Evolutionary conservation across 2,888 invertebrate genomes (phyloP).

Genomic region (Papilio elwesi): DNA sequence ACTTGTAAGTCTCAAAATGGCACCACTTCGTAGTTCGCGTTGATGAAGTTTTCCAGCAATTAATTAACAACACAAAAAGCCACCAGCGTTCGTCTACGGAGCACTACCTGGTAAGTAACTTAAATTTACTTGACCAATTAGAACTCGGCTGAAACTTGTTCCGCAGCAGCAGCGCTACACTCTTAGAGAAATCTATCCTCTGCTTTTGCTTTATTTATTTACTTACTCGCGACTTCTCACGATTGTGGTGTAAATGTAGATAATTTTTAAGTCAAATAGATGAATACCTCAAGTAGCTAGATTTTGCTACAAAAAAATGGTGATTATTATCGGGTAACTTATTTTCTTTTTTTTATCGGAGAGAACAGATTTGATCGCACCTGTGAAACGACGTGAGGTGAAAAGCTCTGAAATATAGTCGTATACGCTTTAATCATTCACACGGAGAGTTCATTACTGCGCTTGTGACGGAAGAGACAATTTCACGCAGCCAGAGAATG

Average conservation of each 20-base stretch:
- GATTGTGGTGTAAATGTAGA: not conserved
- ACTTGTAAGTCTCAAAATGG: not conserved
- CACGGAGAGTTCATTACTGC: constrained; percentile 32
- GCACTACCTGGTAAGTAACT: constrained; percentile 13
- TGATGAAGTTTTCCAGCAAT: constrained; percentile 11
- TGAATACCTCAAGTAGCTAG: not conserved
- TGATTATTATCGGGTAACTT: too few species aligned
- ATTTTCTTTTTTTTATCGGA: too few species aligned
- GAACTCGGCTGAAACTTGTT: constrained; percentile 14
- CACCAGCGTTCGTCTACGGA: constrained; percentile 10
- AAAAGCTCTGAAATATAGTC: constrained; percentile 9
- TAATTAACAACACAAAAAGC: constrained; percentile 24
- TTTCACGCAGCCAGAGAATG: constrained; percentile 25
- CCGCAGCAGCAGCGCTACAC: not conserved
- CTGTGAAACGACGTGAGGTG: not conserved
- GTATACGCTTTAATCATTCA: constrained; percentile 35
- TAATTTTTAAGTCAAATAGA: not conserved
- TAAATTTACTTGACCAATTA: constrained; percentile 29
- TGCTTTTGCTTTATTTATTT: not conserved
- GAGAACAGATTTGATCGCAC: not conserved
- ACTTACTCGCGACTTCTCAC: not conserved
- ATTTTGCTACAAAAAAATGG: too few species aligned
- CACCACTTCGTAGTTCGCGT: not conserved
- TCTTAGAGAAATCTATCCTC: constrained; percentile 2
- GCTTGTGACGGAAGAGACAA: constrained; percentile 28